Evolutionary conservation across 2,888 invertebrate species (phyloP).

Genomic region (Pandemis heparana): DNA sequence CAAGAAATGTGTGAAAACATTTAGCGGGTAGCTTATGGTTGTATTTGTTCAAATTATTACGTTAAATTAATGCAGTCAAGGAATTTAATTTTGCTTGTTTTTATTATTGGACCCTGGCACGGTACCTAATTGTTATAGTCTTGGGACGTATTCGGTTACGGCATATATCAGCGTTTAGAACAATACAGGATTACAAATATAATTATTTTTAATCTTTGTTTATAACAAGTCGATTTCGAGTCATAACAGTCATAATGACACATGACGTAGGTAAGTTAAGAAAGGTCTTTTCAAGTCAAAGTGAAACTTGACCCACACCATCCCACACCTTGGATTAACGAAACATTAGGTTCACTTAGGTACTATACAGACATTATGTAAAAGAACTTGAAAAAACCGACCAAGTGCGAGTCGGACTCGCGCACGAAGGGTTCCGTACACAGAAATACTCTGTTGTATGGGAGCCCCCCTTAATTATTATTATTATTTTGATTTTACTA

Average conservation of each 20-base stretch:
- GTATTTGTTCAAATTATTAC: conserved; percentile 52
- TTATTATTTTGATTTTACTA: too few species aligned
- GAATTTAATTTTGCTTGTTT: conserved; percentile 19
- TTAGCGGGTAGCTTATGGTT: conserved; percentile 52
- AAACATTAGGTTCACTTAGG: too few species aligned
- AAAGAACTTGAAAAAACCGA: too few species aligned
- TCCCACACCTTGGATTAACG: too few species aligned
- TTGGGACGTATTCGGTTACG: neutral
- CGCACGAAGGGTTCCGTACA: too few species aligned
- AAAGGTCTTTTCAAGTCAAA: too few species aligned
- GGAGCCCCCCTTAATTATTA: too few species aligned
- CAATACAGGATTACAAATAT: neutral
- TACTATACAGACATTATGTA: too few species aligned
- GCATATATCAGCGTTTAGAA: neutral
- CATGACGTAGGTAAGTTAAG: neutral
- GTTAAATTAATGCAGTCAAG: conserved; percentile 35
- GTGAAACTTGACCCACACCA: too few species aligned
- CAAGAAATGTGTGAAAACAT: conserved; percentile 65
- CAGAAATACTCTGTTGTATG: too few species aligned
- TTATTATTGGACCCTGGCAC: neutral
- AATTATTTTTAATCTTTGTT: neutral
- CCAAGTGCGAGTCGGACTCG: too few species aligned
- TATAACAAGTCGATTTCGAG: neutral
- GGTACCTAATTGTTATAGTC: neutral
- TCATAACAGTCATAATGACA: neutral